Base-by-base conservation (phyloP, 1,140 invertebrate genomes). In the Zaprionus inermis region DNA sequence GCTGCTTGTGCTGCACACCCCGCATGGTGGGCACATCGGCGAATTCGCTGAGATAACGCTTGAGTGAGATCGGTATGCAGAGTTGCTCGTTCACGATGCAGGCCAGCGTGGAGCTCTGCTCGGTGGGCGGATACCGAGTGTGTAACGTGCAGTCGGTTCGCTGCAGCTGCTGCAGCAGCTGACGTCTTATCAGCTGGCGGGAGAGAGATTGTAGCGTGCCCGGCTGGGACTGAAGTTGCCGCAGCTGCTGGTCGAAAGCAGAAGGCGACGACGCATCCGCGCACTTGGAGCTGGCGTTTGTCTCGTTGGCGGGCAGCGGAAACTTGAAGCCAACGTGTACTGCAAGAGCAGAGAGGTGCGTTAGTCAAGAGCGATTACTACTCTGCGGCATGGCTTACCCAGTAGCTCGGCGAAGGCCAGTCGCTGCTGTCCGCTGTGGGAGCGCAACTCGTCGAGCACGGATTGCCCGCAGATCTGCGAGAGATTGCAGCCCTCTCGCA, bases 401-500 rank as follows among this genome's bases (percentile, higher is more conserved):
- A 92, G 52, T 10, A 92, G 71, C 11, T 76, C 69, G 0, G 68
- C 65, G 34, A 92, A 83, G 6, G 69, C 64, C 52, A 78, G 30
- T 6, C 67, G 56, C 12, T 63, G 64, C 2, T 55, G 18, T 10
- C 41, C 57, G 46, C 59, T 66, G 9, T 56, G 65, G 5, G 69
- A 51, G 12, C 86, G 49, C 41, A 91, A 70, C 28, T 81, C 72
- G 32, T 78, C 81, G 1, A 88, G 60, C 2, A 78, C 76, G 76
- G 86, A 76, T 2, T 88, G 74, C 0, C 36, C 54, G n/a, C 74
- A 78, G 22, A 92, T 77, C 54, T 89, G 90, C 7, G 90, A 91
- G 5, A 93, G 79, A 75, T 93, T 91, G 56, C 92, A 92, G 51
- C 94, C 94, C 58, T 94, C 91, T 2, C 92, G 86, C 10, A 94